Conservation (phyloP, 1,140 invertebrate genomes). For the Acromyrmex heyeri region DNA sequence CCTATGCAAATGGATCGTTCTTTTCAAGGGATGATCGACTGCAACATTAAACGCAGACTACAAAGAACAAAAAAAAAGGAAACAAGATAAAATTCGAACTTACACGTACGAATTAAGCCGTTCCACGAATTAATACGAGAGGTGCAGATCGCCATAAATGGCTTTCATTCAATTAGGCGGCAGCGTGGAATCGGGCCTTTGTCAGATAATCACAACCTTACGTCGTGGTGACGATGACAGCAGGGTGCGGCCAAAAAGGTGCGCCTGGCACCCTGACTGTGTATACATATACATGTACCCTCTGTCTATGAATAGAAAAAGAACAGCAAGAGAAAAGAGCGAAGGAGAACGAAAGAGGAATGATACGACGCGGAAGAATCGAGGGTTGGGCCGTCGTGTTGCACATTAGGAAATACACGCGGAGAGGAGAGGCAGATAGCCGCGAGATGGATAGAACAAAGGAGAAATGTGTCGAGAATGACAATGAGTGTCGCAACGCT, state of each 20-base stretch:
- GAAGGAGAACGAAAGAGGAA: slow-evolving; percentile 5
- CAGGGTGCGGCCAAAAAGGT: slow-evolving; percentile 77
- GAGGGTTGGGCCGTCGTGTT: slow-evolving; percentile 70
- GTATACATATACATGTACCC: not conserved
- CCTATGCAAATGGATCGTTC: slow-evolving; percentile 39
- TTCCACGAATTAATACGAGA: slow-evolving; percentile 58
- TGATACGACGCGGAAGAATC: slow-evolving; percentile 61
- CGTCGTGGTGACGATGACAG: slow-evolving; percentile 53
- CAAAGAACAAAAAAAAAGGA: not conserved
- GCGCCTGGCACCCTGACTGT: slow-evolving; percentile 68
- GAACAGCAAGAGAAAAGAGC: slow-evolving; percentile 15
- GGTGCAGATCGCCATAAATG: slow-evolving; percentile 16
- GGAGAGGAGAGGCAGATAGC: slow-evolving; percentile 66
- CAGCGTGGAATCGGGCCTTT: slow-evolving; percentile 50
- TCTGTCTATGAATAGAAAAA: slow-evolving; percentile 44
- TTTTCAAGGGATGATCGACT: not conserved
- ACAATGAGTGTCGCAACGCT: slow-evolving; percentile 68
- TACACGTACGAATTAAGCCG: slow-evolving; percentile 21
- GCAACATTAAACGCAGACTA: not conserved
- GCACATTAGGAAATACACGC: slow-evolving; percentile 67
- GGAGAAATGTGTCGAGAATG: slow-evolving; percentile 71
- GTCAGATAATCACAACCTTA: slow-evolving; percentile 55
- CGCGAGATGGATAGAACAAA: slow-evolving; percentile 73
- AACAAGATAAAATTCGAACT: not conserved
- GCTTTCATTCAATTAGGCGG: slow-evolving; percentile 65